These are phyloP conservation scores for Helostoma temminkii DNA, from an alignment of 2,797 vertebrate species.

Conservation along the genomic window DNA sequence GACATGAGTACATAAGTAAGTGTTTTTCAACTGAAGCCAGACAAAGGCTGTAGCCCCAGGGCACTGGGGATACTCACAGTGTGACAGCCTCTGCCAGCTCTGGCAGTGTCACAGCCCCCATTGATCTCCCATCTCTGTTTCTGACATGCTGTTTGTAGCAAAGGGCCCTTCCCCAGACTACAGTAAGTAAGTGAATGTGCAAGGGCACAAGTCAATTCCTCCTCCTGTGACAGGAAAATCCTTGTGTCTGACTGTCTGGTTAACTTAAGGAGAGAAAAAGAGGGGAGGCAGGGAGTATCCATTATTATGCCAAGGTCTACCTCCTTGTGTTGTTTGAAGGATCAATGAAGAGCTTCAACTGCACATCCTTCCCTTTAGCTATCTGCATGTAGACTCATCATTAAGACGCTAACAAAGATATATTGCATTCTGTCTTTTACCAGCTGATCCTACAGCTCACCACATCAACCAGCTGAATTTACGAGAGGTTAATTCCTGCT, in stretches of 20 bases:
- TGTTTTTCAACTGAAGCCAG: conserved; percentile 37
- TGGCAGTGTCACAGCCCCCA: conserved; percentile 58
- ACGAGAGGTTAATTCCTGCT: conserved; percentile 25
- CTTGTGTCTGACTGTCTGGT: conserved; percentile 36
- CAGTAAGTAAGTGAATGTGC: conserved; percentile 43
- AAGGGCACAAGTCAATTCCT: conserved; percentile 44
- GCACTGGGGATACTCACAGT: conserved; percentile 18
- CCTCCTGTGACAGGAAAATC: conserved; percentile 37
- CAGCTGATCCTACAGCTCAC: conserved; percentile 1
- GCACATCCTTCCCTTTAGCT: conserved; percentile 11
- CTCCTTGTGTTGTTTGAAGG: conserved; percentile 36
- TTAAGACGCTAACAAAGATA: not conserved
- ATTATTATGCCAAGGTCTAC: conserved; percentile 33
- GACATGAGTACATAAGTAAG: conserved; percentile 14
- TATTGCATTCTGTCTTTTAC: not conserved
- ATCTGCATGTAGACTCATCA: not conserved
- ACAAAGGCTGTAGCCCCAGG: conserved; percentile 34
- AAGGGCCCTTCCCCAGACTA: conserved; percentile 39
- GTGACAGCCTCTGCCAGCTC: conserved; percentile 49
- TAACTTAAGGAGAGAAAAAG: conserved; percentile 17
- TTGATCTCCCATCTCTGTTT: conserved; percentile 59
- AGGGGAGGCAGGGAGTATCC: conserved; percentile 19
- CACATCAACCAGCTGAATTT: not conserved
- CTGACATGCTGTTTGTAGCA: conserved; percentile 41
- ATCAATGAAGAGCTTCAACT: conserved; percentile 17